Conservation (phyloP, 2,113 vertebrate species). For the Equus przewalskii region DNA sequence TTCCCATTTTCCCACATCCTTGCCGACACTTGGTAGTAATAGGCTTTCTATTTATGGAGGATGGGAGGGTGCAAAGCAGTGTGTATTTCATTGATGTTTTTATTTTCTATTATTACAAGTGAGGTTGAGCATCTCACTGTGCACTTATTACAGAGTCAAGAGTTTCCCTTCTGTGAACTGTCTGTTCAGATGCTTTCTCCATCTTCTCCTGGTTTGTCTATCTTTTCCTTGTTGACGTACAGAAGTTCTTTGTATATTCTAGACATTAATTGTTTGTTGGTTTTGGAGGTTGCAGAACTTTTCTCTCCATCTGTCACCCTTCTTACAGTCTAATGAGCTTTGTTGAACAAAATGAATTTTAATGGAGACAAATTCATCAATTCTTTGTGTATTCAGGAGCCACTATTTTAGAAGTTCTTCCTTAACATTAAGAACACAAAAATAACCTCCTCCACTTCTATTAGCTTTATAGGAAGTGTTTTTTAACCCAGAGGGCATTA, state of each 20-base stretch:
- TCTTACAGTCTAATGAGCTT: not conserved
- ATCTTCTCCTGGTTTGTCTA: not conserved
- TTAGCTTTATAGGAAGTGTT: not conserved
- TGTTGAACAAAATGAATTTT: not conserved
- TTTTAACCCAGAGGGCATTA: not conserved
- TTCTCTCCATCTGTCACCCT: not conserved
- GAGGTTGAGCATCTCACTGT: not conserved
- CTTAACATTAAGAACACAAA: not conserved
- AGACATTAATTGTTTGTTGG: not conserved
- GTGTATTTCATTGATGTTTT: not conserved
- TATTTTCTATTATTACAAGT: not conserved
- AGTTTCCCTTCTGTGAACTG: not conserved
- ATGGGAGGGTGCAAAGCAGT: not conserved
- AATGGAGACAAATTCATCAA: not conserved
- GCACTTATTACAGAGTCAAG: not conserved
- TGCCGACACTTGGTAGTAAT: not conserved
- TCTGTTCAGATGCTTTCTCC: not conserved
- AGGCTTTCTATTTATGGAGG: not conserved
- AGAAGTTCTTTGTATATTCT: not conserved
- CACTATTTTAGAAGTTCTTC: not conserved
- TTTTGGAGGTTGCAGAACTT: not conserved
- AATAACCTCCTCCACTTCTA: not conserved
- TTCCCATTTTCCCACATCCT: not conserved
- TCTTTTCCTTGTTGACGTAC: not conserved
- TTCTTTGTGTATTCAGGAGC: not conserved